A percentile compares a stretch with the other conserved stretches of the same genome.
Conservation (phyloP, 1,140 invertebrate species). For the Cotesia vestalis region DNA sequence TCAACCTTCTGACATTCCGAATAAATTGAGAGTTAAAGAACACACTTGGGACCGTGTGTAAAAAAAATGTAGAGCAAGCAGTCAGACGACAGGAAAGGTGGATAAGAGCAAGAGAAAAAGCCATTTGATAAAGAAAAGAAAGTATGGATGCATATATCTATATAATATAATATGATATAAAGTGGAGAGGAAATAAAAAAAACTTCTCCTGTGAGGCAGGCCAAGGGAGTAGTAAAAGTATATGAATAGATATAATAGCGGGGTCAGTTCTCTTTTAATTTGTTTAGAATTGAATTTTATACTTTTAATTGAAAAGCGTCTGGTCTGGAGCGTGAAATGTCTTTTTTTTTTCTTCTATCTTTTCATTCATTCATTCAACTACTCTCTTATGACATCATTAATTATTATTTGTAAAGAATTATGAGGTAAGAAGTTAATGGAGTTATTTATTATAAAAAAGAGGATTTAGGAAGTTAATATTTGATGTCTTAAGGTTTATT, state of each 20-base stretch:
- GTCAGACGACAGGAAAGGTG: slow-evolving; percentile 15
- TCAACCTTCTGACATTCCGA: slow-evolving; percentile 32
- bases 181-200: background rate
- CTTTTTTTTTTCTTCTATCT: too few relatives aligned
- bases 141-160: background rate
- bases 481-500: background rate
- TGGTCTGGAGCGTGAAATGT: too few relatives aligned
- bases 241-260: background rate
- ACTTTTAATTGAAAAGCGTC: background rate
- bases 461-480: too few relatives aligned
- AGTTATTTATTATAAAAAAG: background rate
- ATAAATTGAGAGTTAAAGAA: slow-evolving; percentile 34
- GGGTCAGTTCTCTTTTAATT: slow-evolving; percentile 16
- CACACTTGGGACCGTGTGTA: background rate
- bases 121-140: background rate
- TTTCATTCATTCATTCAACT: too few relatives aligned
- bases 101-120: background rate
- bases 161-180: too few relatives aligned
- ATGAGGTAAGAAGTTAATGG: background rate
- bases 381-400: too few relatives aligned
- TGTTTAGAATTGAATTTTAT: background rate
- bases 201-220: slow-evolving; percentile 19
- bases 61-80: slow-evolving; percentile 20
- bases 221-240: background rate
- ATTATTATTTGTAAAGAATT: too few relatives aligned